These are phyloP conservation scores for Philotrypesis tridentata DNA, from an alignment of 1,140 invertebrate species.

Conservation along the genomic window DNA sequence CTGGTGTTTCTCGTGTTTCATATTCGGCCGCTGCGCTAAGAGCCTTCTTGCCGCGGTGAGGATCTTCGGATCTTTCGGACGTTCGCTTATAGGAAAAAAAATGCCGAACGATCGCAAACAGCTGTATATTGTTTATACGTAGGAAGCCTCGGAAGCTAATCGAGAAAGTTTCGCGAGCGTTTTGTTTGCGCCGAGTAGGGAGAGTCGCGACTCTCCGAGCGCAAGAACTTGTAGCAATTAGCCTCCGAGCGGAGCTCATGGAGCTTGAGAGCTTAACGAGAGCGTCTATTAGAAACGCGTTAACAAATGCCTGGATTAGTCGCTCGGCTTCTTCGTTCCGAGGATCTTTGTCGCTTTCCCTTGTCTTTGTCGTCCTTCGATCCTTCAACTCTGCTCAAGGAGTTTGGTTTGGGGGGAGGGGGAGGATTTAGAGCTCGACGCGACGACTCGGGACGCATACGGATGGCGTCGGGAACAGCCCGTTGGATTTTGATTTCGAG, in stretches of 20 bases:
- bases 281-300: slow-evolving; percentile 61
- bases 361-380: slow-evolving; percentile 45
- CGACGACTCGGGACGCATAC: not conserved
- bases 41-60: no score
- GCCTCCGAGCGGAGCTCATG: slow-evolving; percentile 15
- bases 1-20: slow-evolving; percentile 18
- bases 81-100: no score
- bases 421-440: not conserved
- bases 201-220: not conserved
- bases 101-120: no score
- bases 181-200: not conserved
- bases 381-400: slow-evolving; percentile 25
- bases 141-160: not conserved
- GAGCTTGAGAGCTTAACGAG: slow-evolving; percentile 47
- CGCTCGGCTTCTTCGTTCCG: slow-evolving; percentile 16
- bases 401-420: no score
- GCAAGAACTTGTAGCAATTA: slow-evolving; percentile 40
- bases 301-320: slow-evolving; percentile 61
- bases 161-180: not conserved
- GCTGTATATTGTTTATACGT: not conserved
- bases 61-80: no score
- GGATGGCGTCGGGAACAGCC: no score
- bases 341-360: slow-evolving; percentile 50
- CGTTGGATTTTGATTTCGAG: no score
- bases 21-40: no score